phyloP scores from a whole-genome alignment of 2,113 vertebrate genomes.

The Microcebus lehilahytsara region DNA sequence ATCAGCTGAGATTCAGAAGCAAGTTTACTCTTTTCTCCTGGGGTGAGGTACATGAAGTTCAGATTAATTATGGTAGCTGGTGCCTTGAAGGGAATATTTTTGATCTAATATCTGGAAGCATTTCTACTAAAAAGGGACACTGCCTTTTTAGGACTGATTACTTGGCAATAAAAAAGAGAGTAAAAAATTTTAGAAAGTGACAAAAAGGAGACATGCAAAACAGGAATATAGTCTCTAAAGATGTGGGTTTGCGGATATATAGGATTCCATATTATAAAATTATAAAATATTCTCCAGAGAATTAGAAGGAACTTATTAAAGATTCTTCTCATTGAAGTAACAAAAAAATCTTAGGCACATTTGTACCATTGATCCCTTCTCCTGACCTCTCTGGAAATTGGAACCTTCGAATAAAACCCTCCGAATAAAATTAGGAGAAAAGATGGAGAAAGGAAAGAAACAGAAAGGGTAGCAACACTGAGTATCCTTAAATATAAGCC shows the following conservation, averaged over 20 bases:
- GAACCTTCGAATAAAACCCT: no score
- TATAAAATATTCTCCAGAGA: neutral
- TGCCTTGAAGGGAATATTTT: neutral
- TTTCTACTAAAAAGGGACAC: neutral
- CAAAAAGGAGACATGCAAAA: neutral
- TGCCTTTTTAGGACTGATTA: neutral
- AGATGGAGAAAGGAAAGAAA: neutral
- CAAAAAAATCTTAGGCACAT: neutral
- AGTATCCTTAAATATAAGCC: neutral
- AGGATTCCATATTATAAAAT: neutral
- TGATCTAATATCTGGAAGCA: neutral
- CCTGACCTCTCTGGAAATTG: neutral
- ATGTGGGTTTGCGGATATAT: neutral
- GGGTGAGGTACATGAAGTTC: neutral
- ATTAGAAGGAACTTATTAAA: neutral
- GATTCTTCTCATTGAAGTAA: neutral
- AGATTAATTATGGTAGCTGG: neutral
- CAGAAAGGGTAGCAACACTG: neutral
- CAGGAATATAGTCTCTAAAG: neutral
- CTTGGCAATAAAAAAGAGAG: neutral
- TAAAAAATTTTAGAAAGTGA: neutral
- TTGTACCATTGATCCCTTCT: neutral
- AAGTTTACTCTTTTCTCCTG: neutral
- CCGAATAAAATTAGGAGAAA: neutral
- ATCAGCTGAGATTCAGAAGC: neutral